A percentile compares a stretch with the other conserved stretches of the same genome.
Evolutionary conservation across 2,113 vertebrate species (phyloP).

Genomic region (Pipa parva): DNA sequence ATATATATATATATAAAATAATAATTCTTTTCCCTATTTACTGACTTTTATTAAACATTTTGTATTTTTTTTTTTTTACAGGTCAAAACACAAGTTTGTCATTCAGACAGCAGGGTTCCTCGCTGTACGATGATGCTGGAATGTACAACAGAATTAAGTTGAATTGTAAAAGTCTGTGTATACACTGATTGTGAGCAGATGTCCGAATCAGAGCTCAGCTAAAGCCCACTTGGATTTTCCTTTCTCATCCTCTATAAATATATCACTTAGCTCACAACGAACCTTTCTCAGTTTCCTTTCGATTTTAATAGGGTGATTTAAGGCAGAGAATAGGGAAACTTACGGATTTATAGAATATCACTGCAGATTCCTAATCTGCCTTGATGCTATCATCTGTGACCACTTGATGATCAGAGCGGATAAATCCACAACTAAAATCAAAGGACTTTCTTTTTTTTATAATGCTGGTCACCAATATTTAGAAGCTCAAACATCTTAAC

Average conservation of each 20-base stretch:
- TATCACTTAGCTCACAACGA: slow-evolving; percentile 34
- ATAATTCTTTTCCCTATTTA: too few relatives aligned
- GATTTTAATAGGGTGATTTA: slow-evolving; percentile 35
- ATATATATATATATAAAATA: too few relatives aligned
- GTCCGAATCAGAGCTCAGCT: slow-evolving; percentile 48
- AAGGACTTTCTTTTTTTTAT: slow-evolving; percentile 50
- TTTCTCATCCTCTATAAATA: slow-evolving; percentile 37
- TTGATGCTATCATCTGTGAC: slow-evolving; percentile 48
- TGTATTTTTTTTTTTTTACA: slow-evolving; percentile 59
- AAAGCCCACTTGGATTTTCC: slow-evolving; percentile 53
- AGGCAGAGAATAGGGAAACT: slow-evolving; percentile 39
- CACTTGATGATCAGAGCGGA: slow-evolving; percentile 50
- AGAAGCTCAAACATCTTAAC: slow-evolving; percentile 46
- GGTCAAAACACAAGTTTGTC: slow-evolving; percentile 65
- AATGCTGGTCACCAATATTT: slow-evolving; percentile 54
- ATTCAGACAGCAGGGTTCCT: too few relatives aligned
- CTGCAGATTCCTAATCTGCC: slow-evolving; percentile 42
- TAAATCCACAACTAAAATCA: slow-evolving; percentile 48
- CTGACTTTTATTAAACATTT: neutral
- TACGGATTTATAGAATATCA: slow-evolving; percentile 44
- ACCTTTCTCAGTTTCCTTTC: slow-evolving; percentile 11
- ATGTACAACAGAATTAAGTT: slow-evolving; percentile 66
- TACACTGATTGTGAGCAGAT: slow-evolving; percentile 63
- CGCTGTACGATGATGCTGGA: slow-evolving; percentile 62
- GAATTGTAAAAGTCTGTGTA: slow-evolving; percentile 57